Evolutionary conservation across 2,797 vertebrate species (phyloP).

Genomic region (Cynopterus sphinx): DNA sequence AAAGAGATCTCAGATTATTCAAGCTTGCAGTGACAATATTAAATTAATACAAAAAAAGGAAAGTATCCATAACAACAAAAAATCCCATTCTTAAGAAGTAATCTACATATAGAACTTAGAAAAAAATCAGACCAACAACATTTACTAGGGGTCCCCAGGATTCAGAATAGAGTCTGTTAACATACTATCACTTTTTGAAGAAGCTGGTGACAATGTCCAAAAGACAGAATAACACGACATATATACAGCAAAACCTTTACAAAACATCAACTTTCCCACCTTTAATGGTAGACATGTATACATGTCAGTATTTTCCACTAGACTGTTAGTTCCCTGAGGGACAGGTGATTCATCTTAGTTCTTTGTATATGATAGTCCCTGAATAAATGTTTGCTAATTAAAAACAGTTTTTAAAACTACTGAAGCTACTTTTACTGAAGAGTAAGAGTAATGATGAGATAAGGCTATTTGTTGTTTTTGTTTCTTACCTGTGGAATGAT

Average conservation of each 20-base stretch:
- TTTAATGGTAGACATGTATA: neutral
- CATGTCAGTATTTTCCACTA: neutral
- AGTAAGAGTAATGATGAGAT: neutral
- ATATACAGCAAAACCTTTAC: neutral
- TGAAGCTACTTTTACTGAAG: neutral
- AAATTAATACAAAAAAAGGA: neutral
- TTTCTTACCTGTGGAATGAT: conserved; percentile 96
- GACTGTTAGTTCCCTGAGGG: neutral
- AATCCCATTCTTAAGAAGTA: neutral
- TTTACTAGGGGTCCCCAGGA: neutral
- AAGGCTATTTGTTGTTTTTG: neutral
- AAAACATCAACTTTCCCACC: neutral
- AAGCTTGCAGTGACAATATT: neutral
- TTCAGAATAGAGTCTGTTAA: neutral
- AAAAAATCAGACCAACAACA: neutral
- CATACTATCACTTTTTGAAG: neutral
- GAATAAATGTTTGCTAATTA: neutral
- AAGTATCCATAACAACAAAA: neutral
- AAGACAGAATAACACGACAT: neutral
- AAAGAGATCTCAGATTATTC: neutral
- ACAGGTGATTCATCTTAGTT: neutral
- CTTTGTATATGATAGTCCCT: neutral
- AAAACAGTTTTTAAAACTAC: neutral
- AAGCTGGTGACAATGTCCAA: neutral
- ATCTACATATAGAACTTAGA: neutral